Evolutionary conservation across 2,888 invertebrate species (phyloP).

Genomic region (Trilocha varians): DNA sequence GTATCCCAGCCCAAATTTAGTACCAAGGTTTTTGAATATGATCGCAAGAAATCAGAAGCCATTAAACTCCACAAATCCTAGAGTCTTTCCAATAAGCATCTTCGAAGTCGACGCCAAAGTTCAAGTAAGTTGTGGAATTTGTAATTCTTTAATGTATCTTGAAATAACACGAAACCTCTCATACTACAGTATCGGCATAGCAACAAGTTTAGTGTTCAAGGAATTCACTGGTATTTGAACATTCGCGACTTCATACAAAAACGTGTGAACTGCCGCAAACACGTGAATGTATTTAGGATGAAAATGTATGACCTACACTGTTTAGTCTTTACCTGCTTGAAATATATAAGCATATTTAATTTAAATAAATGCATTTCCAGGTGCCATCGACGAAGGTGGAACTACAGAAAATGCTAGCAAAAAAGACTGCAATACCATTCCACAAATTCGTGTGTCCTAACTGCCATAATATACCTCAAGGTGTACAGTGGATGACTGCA

Average conservation of each 20-base stretch:
- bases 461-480: conserved; percentile 90
- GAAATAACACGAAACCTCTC: not conserved
- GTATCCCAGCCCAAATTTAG: conserved; percentile 88
- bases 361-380: conserved; percentile 32
- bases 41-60: conserved; percentile 81
- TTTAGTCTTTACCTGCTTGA: not conserved
- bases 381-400: conserved; percentile 84
- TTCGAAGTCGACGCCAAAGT: conserved; percentile 84
- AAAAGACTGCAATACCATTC: conserved; percentile 89
- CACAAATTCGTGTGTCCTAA: conserved; percentile 92
- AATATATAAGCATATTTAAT: not conserved
- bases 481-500: conserved; percentile 87
- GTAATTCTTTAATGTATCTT: not conserved
- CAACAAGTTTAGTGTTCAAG: not conserved
- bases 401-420: conserved; percentile 80
- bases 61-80: conserved; percentile 68
- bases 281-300: not conserved
- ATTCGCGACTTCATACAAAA: not conserved
- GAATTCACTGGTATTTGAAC: not conserved
- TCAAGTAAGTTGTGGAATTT: conserved; percentile 33
- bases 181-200: not conserved
- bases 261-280: not conserved
- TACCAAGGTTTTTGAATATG: conserved; percentile 88
- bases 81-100: conserved; percentile 90
- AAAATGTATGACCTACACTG: not conserved